Conservation (phyloP, 2,797 vertebrate genomes). For the Podarcis siculus region DNA sequence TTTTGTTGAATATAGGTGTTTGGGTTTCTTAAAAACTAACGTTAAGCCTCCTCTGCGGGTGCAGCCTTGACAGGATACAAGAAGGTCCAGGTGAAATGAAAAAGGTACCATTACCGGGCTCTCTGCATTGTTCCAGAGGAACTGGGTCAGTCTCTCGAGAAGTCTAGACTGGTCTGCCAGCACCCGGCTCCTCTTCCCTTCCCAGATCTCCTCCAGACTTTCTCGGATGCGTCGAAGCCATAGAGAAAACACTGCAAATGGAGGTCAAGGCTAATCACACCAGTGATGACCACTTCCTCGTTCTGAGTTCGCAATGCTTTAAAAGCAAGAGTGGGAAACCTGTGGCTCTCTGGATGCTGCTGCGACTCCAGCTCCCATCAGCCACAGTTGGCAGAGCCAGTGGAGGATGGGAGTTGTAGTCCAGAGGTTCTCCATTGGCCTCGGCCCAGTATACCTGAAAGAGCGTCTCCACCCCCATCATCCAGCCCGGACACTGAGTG, state of each 20-base stretch:
- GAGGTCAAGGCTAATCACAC: not conserved
- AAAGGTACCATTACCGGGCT: slow-evolving; percentile 78
- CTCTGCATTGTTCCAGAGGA: slow-evolving; percentile 88
- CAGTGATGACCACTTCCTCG: too few relatives aligned
- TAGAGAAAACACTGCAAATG: slow-evolving; percentile 80
- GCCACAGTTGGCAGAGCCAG: too few relatives aligned
- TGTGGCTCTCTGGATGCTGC: not conserved
- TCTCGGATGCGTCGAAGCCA: slow-evolving; percentile 87
- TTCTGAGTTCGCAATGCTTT: not conserved
- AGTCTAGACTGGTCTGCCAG: slow-evolving; percentile 72
- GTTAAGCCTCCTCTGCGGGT: not conserved
- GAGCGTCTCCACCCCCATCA: too few relatives aligned
- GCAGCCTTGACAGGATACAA: not conserved
- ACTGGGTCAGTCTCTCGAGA: slow-evolving; percentile 74
- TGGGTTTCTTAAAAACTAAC: not conserved
- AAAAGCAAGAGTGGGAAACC: not conserved
- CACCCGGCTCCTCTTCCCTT: slow-evolving; percentile 65
- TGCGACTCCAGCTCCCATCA: not conserved
- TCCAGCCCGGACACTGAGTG: rapidly evolving
- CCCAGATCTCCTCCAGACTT: slow-evolving; percentile 78
- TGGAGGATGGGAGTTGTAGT: too few relatives aligned
- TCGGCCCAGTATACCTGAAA: too few relatives aligned
- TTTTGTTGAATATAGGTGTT: not conserved
- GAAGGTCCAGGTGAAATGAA: not conserved
- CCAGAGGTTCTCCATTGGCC: too few relatives aligned